Conservation (phyloP, 2,888 invertebrate species). For the Eupeodes latifasciatus region DNA sequence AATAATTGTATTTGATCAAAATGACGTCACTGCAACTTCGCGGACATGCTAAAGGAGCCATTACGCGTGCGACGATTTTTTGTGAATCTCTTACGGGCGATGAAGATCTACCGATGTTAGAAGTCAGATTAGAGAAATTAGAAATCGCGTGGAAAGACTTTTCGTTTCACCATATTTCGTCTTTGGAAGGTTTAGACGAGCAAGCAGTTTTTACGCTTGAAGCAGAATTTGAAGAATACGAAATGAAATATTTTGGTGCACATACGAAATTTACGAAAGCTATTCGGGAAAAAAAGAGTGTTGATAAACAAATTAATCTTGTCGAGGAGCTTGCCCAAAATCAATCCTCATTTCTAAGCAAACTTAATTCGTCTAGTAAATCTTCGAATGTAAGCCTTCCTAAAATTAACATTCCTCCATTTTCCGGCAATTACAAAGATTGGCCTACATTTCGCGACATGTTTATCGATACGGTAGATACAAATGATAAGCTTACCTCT, state of each 20-base stretch:
- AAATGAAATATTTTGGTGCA: background rate
- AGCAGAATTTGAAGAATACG: background rate
- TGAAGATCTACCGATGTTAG: background rate
- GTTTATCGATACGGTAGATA: conserved; percentile 16
- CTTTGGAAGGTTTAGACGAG: background rate
- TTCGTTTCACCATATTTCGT: conserved; percentile 1
- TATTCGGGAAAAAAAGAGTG: background rate
- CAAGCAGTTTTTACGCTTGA: background rate
- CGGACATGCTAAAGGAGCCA: conserved; percentile 5
- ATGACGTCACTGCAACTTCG: conserved; percentile 12
- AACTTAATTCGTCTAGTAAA: background rate
- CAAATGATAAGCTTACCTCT: background rate
- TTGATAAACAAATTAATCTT: background rate
- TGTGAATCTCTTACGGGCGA: background rate
- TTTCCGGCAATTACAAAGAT: conserved; percentile 16
- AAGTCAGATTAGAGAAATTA: conserved; percentile 4
- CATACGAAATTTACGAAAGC: background rate
- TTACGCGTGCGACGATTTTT: conserved; percentile 2
- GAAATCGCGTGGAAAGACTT: background rate
- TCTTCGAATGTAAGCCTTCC: conserved; percentile 1
- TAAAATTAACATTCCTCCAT: conserved; percentile 7
- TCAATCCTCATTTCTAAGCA: background rate
- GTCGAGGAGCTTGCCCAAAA: background rate
- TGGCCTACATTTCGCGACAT: background rate
- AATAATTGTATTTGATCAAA: background rate